These are phyloP conservation scores for Ceyx cyanopectus DNA, from an alignment of 2,113 vertebrate genomes.

Conservation along the genomic window DNA sequence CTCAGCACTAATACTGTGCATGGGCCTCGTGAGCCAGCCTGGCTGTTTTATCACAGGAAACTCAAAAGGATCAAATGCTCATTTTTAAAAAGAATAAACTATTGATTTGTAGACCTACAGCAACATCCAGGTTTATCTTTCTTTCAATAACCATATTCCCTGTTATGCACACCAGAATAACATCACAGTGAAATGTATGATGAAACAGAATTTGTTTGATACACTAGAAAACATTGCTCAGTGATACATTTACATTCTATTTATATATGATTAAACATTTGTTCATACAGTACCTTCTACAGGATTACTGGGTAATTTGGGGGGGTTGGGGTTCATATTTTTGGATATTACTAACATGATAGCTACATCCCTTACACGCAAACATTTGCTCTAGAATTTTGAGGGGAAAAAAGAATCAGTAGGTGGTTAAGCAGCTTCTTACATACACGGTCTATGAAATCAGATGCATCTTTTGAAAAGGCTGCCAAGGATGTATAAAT, in stretches of 20 bases:
- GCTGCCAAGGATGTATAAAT: constrained; percentile 79
- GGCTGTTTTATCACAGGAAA: constrained; percentile 13
- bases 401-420: constrained; percentile 79
- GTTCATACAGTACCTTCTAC: constrained; percentile 87
- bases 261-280: constrained; percentile 86
- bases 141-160: constrained; percentile 82
- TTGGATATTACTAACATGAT: constrained; percentile 84
- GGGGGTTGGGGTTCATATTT: constrained; percentile 64
- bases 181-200: constrained; percentile 86
- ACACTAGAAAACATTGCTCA: constrained; percentile 79
- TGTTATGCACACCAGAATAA: constrained; percentile 86
- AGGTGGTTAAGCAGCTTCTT: constrained; percentile 82
- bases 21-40: constrained; percentile 42
- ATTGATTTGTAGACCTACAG: constrained; percentile 51
- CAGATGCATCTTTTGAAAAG: constrained; percentile 67
- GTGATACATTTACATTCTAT: constrained; percentile 85
- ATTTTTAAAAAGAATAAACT: constrained; percentile 66
- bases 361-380: constrained; percentile 89
- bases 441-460: constrained; percentile 75
- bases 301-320: constrained; percentile 74
- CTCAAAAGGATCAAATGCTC: constrained; percentile 48
- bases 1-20: constrained; percentile 52
- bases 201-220: constrained; percentile 75
- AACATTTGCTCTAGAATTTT: constrained; percentile 88
- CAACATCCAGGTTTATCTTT: constrained; percentile 89